Evolutionary conservation across 2,888 invertebrate genomes (phyloP), one percentile per base, ranked within the genome.

Genomic region (Dorcus hopei): DNA sequence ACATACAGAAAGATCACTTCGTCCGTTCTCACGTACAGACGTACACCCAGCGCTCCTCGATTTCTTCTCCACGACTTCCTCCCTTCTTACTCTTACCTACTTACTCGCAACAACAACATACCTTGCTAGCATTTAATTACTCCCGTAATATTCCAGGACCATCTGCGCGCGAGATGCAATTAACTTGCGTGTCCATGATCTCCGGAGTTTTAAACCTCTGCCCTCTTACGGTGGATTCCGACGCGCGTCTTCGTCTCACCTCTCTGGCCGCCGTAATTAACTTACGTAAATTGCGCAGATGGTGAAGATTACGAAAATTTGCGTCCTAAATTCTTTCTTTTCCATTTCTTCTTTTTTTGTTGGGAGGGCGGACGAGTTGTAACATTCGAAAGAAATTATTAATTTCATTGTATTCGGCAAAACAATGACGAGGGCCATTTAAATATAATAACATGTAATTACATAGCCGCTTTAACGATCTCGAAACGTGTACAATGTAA

Each of bases 181-280:
- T 63, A 61, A 63, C 57, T 33, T 57, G 52, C 48, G 59, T 57
- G 61, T 57, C 59, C 61, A 54, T 61, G 61, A 64, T 63, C 59
- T 60, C 59, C 57, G 47, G 57, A 57, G 52, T 56, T 57, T 57
- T 63, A 61, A n/a, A 59, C 60, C 65, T 65, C 54, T 65, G 55
- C 63, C 65, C 65, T 63, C 26, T 43, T 41, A 38, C 40, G 39
- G 26, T 33, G 26, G 47, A 54, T 43, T 45, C 43, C 45, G 49
- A 49, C 54, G 45, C 42, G 41, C n/a, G 52, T 58, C 52, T 54
- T 47, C 45, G 26, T 48, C 40, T 54, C 51, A 47, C 45, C 42
- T 49, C 41, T 38, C 56, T 11, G 16, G 56, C 33, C 47, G 39
- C 47, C 33, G 52, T 57, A 57, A 57, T 57, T 52, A 57, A 57